phyloP scores from a whole-genome alignment of 2,888 invertebrate species.

The Orthosia incerta region DNA sequence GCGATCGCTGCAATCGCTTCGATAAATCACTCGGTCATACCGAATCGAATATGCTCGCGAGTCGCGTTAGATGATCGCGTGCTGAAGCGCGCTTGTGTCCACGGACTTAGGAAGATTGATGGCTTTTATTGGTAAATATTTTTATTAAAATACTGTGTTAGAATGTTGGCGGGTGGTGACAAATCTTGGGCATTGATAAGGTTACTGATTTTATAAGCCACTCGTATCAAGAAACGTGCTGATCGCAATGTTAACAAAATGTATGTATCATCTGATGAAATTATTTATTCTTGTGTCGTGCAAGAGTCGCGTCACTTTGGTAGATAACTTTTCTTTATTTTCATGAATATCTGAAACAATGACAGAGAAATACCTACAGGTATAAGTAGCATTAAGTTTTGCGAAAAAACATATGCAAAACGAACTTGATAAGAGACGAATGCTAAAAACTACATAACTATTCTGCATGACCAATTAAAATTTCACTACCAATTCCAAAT shows the following conservation, averaged over 20 bases:
- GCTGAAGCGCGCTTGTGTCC: conserved; percentile 73
- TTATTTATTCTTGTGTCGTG: not conserved
- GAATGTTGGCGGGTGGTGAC: conserved; percentile 1
- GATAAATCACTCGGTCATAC: conserved; percentile 82
- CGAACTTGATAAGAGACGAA: not conserved
- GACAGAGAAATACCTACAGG: too few relatives aligned
- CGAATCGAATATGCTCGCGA: conserved; percentile 74
- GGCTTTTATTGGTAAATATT: conserved; percentile 58
- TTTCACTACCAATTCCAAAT: not conserved
- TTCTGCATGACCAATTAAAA: not conserved
- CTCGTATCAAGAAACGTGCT: not conserved
- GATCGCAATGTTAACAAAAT: not conserved
- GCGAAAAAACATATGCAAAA: not conserved
- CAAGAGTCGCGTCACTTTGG: not conserved
- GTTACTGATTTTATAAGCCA: not conserved
- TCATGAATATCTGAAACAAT: not conserved
- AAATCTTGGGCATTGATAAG: not conserved
- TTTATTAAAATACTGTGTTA: conserved; percentile 40
- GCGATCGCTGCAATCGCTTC: conserved; percentile 80
- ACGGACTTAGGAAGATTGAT: conserved; percentile 71
- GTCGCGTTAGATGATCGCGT: conserved; percentile 72
- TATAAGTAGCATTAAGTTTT: too few relatives aligned
- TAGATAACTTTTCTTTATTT: not conserved
- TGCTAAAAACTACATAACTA: not conserved
- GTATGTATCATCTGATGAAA: not conserved